Conservation (phyloP, 1,140 invertebrate species). For the Euborellia annulipes region DNA sequence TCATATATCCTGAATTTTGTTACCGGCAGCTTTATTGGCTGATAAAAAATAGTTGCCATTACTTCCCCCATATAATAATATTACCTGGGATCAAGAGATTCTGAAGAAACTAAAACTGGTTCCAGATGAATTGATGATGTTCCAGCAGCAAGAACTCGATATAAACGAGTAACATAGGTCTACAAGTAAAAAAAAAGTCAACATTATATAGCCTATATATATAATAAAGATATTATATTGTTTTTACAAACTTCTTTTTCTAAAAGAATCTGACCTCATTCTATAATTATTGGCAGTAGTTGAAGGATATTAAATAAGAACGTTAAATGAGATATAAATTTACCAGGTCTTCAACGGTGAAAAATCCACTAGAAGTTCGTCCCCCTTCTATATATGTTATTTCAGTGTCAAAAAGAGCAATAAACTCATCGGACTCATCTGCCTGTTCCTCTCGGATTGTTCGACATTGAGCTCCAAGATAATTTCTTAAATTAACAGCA, state of each 20-base stretch:
- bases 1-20: no score
- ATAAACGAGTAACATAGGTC: slow-evolving; percentile 70
- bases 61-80: no score
- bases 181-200: slow-evolving; percentile 28
- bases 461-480: slow-evolving; percentile 86
- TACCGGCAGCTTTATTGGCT: no score
- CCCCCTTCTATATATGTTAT: slow-evolving; percentile 96
- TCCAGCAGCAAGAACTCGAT: slow-evolving; percentile 76
- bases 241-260: no score
- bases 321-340: slow-evolving; percentile 12
- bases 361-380: slow-evolving; percentile 92
- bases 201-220: no score
- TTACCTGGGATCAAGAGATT: slow-evolving; percentile 62
- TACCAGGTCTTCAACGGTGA: slow-evolving; percentile 86
- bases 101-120: slow-evolving; percentile 52
- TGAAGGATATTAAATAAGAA: no score
- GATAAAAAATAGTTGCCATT: no score
- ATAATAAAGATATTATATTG: no score
- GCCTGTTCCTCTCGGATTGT: slow-evolving; percentile 94
- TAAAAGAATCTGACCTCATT: no score
- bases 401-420: slow-evolving; percentile 78
- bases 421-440: slow-evolving; percentile 93
- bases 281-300: no score
- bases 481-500: slow-evolving; percentile 93
- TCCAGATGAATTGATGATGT: slow-evolving; percentile 78